These are phyloP conservation scores for Poecile montanus DNA, from an alignment of 2,797 vertebrate species.

Conservation along the genomic window DNA sequence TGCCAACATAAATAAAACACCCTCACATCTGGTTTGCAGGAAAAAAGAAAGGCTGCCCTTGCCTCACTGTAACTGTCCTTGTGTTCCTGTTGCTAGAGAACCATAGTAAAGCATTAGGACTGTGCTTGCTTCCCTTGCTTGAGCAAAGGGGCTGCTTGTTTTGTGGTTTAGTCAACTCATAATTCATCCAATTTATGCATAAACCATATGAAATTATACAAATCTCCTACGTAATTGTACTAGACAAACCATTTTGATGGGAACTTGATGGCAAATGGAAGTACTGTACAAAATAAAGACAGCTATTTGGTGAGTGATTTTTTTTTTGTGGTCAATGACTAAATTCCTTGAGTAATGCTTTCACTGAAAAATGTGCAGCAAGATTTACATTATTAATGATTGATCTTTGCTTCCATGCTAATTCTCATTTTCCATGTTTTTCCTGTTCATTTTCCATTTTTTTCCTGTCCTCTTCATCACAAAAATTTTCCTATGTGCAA, in stretches of 20 bases:
- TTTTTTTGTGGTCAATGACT: not conserved
- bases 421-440: not conserved
- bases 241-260: not conserved
- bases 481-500: not conserved
- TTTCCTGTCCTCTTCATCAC: not conserved
- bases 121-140: not conserved
- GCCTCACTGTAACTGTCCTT: not conserved
- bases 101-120: fast-evolving
- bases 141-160: not conserved
- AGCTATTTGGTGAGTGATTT: not conserved
- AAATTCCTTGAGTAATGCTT: not conserved
- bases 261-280: not conserved
- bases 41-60: not conserved
- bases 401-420: not conserved
- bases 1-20: not conserved
- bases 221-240: not conserved
- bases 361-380: not conserved
- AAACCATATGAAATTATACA: not conserved
- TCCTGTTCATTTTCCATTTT: not conserved
- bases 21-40: fast-evolving
- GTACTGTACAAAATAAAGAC: not conserved
- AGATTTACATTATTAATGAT: not conserved
- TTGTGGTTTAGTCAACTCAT: not conserved
- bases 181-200: not conserved
- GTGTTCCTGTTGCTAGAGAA: not conserved